phyloP scores from a whole-genome alignment of 2,797 vertebrate genomes.

The Lacerta viridis region DNA sequence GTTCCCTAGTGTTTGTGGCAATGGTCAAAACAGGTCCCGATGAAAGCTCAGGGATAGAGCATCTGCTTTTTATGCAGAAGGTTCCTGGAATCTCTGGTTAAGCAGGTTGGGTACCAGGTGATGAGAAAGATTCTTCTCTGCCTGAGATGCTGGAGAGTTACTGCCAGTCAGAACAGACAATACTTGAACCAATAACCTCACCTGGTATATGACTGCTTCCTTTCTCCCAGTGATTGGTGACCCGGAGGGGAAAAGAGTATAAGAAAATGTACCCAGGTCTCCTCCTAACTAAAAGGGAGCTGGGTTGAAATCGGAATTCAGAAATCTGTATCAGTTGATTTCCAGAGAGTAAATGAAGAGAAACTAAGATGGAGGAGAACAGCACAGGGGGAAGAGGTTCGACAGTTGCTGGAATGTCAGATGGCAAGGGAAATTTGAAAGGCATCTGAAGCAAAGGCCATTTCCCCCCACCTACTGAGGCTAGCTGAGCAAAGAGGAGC shows the following conservation, averaged over 20 bases:
- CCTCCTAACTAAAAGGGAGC: not conserved
- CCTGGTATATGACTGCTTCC: not conserved
- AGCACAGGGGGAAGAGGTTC: too few relatives aligned
- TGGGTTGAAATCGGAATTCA: not conserved
- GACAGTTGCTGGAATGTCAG: not conserved
- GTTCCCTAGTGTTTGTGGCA: not conserved
- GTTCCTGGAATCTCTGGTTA: not conserved
- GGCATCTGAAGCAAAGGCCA: not conserved
- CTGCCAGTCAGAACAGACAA: not conserved
- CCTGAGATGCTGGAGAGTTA: not conserved
- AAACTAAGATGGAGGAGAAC: not conserved
- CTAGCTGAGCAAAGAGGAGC: not conserved
- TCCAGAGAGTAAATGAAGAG: not conserved
- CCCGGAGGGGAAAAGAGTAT: not conserved
- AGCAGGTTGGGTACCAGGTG: not conserved
- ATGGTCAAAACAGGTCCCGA: not conserved
- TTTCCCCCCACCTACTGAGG: not conserved
- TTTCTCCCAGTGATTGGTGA: not conserved
- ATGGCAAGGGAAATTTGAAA: not conserved
- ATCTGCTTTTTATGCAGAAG: not conserved
- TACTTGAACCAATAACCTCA: not conserved
- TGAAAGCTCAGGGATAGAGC: not conserved
- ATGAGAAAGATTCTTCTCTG: not conserved
- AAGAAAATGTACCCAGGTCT: not conserved
- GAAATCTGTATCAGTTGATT: not conserved